phyloP scores from a whole-genome alignment of 2,888 invertebrate species.

The Limnephilus lunatus region DNA sequence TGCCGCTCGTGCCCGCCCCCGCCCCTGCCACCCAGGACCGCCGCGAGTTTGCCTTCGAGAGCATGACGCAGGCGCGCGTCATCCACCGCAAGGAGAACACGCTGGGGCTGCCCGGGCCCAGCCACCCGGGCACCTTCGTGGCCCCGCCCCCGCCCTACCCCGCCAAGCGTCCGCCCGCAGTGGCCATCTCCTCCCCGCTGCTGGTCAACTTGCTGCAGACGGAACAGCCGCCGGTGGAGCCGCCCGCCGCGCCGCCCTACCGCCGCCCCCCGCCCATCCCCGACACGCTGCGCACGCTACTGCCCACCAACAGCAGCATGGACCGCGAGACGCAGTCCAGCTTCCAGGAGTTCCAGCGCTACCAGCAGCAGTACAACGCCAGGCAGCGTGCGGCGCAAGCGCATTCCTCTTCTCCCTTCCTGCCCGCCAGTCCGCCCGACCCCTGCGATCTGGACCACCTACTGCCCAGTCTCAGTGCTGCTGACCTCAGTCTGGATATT shows the following conservation, averaged over 20 bases:
- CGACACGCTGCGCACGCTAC: slow-evolving; percentile 57
- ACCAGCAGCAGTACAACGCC: slow-evolving; percentile 81
- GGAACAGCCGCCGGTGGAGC: slow-evolving; percentile 72
- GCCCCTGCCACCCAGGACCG: slow-evolving; percentile 78
- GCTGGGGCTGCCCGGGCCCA: slow-evolving; percentile 71
- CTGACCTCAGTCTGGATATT: slow-evolving; percentile 77
- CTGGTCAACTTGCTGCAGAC: slow-evolving; percentile 93
- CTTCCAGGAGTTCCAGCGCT: slow-evolving; percentile 81
- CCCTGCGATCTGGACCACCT: slow-evolving; percentile 81
- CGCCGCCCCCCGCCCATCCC: slow-evolving; percentile 67
- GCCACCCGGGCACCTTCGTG: slow-evolving; percentile 66
- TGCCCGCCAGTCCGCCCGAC: slow-evolving; percentile 73
- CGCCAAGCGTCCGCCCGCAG: slow-evolving; percentile 72
- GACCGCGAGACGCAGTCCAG: slow-evolving; percentile 81
- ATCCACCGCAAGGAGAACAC: slow-evolving; percentile 86
- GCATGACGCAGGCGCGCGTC: slow-evolving; percentile 93
- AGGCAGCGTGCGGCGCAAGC: slow-evolving; percentile 76
- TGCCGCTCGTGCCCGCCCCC: slow-evolving; percentile 76
- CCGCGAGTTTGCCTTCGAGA: slow-evolving; percentile 89
- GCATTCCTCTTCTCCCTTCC: slow-evolving; percentile 45
- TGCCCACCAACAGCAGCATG: slow-evolving; percentile 75
- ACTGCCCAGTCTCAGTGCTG: slow-evolving; percentile 79
- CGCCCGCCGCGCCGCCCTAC: slow-evolving; percentile 67
- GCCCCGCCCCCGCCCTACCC: slow-evolving; percentile 67
- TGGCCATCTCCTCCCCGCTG: slow-evolving; percentile 91